A percentile compares a stretch with the other conserved stretches of the same genome.
Conservation (phyloP, 2,888 invertebrate species). For the Electrophaes corylata region DNA sequence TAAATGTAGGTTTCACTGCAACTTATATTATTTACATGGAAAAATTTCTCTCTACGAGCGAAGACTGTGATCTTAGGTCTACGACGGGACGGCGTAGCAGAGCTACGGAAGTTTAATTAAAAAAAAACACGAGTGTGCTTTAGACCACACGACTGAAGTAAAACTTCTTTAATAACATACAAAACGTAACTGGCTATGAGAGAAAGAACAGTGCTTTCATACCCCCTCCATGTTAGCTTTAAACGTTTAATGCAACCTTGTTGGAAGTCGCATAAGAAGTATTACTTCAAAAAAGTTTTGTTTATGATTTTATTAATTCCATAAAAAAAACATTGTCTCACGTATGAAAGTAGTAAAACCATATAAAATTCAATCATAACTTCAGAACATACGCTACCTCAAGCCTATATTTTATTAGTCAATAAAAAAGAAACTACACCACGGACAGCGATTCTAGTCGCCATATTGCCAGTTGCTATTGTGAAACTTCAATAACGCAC, state of each 20-base stretch:
- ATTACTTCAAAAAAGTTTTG: too few relatives aligned
- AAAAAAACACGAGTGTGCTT: neutral
- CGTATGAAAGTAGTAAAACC: neutral
- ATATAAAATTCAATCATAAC: slow-evolving; percentile 15
- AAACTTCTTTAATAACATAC: too few relatives aligned
- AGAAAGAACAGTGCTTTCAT: too few relatives aligned
- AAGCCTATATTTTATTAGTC: slow-evolving; percentile 42
- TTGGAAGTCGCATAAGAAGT: too few relatives aligned
- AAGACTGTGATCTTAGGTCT: neutral
- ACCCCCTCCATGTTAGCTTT: too few relatives aligned
- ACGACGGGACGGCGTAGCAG: slow-evolving; percentile 4
- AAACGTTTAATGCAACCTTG: too few relatives aligned
- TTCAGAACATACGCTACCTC: slow-evolving; percentile 6
- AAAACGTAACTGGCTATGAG: too few relatives aligned
- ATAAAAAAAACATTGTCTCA: neutral
- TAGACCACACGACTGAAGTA: too few relatives aligned
- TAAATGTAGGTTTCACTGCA: too few relatives aligned
- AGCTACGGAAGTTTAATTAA: slow-evolving; percentile 1
- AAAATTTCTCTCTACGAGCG: too few relatives aligned
- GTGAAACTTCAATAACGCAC: slow-evolving; percentile 78
- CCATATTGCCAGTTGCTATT: slow-evolving; percentile 71
- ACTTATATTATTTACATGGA: neutral
- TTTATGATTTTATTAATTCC: too few relatives aligned
- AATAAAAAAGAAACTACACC: slow-evolving; percentile 60
- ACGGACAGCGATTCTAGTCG: slow-evolving; percentile 60